These are phyloP conservation scores for Magallana angulata DNA, from an alignment of 1,140 invertebrate species.

Conservation along the genomic window DNA sequence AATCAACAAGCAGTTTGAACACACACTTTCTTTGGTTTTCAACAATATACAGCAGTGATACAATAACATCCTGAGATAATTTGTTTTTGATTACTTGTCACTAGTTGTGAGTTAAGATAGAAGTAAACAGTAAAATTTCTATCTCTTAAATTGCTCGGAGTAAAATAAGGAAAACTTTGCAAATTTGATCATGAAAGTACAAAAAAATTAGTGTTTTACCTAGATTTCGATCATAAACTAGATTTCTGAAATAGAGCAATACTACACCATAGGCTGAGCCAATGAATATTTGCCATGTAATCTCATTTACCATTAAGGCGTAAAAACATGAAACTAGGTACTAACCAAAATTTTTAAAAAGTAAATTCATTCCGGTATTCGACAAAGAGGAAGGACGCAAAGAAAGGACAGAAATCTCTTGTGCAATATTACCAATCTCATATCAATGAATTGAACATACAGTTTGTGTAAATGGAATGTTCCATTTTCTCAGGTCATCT, in stretches of 20 bases:
- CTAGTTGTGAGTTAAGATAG: background rate
- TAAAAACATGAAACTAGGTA: background rate
- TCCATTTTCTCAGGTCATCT: conserved; percentile 21
- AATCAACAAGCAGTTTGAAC: conserved; percentile 10
- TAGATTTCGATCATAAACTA: background rate
- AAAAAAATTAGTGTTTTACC: no score
- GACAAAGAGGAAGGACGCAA: no score
- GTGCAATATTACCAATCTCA: conserved; percentile 13
- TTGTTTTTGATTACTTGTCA: background rate
- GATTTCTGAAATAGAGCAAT: background rate
- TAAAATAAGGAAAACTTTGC: no score
- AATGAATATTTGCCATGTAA: background rate
- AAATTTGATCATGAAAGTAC: no score
- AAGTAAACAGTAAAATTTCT: no score
- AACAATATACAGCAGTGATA: background rate
- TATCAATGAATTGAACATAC: background rate
- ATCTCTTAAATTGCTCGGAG: no score
- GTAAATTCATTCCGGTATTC: background rate
- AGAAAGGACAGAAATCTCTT: background rate
- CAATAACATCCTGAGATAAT: background rate
- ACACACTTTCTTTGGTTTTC: conserved; percentile 12
- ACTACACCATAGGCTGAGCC: background rate
- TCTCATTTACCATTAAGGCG: background rate
- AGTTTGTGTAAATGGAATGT: background rate
- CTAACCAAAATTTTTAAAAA: background rate